A percentile compares a stretch with the other conserved stretches of the same genome.
phyloP scores from a whole-genome alignment of 2,113 vertebrate genomes.

The Empidonax traillii region DNA sequence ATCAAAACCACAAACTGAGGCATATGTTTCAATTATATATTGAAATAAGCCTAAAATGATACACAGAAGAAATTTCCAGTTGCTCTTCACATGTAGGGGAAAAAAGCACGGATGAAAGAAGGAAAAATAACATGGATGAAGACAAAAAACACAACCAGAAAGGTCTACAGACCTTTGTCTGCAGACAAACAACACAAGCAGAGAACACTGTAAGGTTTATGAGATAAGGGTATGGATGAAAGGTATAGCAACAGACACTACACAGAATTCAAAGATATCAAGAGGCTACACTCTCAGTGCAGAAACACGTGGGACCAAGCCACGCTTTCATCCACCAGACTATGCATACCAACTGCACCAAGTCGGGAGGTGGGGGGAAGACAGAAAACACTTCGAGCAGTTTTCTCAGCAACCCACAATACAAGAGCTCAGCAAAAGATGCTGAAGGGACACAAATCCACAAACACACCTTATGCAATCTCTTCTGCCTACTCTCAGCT shows the following conservation, averaged over 20 bases:
- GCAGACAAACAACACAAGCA: not conserved
- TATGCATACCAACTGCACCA: not conserved
- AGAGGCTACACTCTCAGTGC: too few species aligned
- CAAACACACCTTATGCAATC: not conserved
- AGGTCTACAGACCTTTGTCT: not conserved
- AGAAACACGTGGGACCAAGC: not conserved
- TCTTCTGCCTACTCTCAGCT: not conserved
- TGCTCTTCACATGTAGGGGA: not conserved
- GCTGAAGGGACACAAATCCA: not conserved
- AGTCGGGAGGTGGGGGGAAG: not conserved
- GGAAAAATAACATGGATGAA: not conserved
- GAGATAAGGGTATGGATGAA: not conserved
- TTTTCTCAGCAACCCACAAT: not conserved
- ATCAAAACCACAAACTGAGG: not conserved
- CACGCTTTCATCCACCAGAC: not conserved
- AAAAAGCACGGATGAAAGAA: not conserved
- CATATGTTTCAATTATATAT: not conserved
- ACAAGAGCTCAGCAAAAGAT: not conserved
- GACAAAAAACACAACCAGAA: not conserved
- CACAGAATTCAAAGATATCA: not conserved
- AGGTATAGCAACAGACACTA: not conserved
- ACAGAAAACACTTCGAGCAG: not conserved
- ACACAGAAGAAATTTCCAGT: not conserved
- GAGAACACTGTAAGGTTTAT: not conserved
- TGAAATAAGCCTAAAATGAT: not conserved